Evolutionary conservation across 1,140 invertebrate genomes (phyloP), one percentile per base, ranked within the genome.

Genomic region (Caerostris extrusa): DNA sequence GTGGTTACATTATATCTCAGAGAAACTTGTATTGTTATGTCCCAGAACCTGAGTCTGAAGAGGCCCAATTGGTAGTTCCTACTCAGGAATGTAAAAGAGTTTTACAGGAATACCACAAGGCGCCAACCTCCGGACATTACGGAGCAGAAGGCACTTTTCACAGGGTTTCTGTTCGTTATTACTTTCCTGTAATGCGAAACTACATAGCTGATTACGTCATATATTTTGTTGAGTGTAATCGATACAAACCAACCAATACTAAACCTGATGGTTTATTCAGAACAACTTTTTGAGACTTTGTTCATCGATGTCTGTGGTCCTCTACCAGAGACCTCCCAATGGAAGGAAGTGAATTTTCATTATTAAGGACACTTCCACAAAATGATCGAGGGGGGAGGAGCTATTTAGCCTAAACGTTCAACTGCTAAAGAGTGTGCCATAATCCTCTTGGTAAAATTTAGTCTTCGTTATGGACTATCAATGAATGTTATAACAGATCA

Each of bases 201-300:
- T 89, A 58, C 61, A 83, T 94, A 7, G 12, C 85, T 5, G 61
- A 94, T 8, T 94, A 91, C 34, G 71, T 91, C 1, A 58, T 34
- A 60, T 2, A 67, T 91, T 94, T 12, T 53, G 19, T 81, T 5
- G 88, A 90, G 57, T 90, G 69, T 58, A 69, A 60, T 5, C 6
- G 56, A 81, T 89, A 77, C 56, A 90, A 90, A 53, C 67, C 77
- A 17, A 58, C 7, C 8, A 94, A 90, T 55, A 14, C 5, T 17
- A 90, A 90, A 77, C 67, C 53, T 2, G 17, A 53, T 77, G 88
- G 57, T 53, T 58, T 91, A 3, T 14, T 91, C 14, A n/a, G 19
- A 50, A 91, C 90, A 58, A 57, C 6, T 10, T 7, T 19, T 53
- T 14, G 60, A 89, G 56, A 67, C 60, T 53, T 34, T 34, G 50